Evolutionary conservation across 2,797 vertebrate genomes (phyloP), one percentile per base, ranked within the genome.

Genomic region (Ptychobarbus kaznakovi): DNA sequence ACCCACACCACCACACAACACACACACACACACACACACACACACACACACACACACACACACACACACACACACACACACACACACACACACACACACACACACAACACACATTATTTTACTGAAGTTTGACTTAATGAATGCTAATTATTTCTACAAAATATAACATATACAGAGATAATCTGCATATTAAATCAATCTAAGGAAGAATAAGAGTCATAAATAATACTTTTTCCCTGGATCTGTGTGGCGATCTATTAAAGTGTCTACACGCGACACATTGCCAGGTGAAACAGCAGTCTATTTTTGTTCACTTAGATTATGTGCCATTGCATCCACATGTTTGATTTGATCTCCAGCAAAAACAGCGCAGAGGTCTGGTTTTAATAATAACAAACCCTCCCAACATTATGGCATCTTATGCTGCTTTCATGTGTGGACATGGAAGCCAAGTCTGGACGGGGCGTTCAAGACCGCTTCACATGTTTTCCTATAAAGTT

Each of bases 401-500:
- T 90, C 91, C 87, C 88, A 32, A 91, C 89, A 91, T 91, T 79
- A 92, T 93, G 92, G 91, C 92, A 92, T 91, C 90, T 93, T 92
- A 94, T 90, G 80, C 90, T 13, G 83, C 94, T 95, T 94, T 95
- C 92, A 95, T 94, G 90, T 87, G 85, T 89, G 86, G 80, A 83
- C 84, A 76, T 46, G 73, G 72, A 79, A 88, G 79, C 85, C 58
- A 88, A 84, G 68, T 65, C 87, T 88, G 87, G 89, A 90, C 90
- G 90, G 89, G 90, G 91, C 89, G 85, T 93, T 91, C 91, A 92
- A 93, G 90, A 93, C 93, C 91, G 90, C 93, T 94, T 94, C 93
- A 94, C 91, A 92, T 91, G 92, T 93, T 93, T 92, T 92, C 93
- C 93, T 94, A 90, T 94, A 93, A 93, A 93, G 94, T 95, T 94